Evolutionary conservation across 2,888 invertebrate species (phyloP), one percentile per base, ranked within the genome.

Genomic region (Meta bourneti): DNA sequence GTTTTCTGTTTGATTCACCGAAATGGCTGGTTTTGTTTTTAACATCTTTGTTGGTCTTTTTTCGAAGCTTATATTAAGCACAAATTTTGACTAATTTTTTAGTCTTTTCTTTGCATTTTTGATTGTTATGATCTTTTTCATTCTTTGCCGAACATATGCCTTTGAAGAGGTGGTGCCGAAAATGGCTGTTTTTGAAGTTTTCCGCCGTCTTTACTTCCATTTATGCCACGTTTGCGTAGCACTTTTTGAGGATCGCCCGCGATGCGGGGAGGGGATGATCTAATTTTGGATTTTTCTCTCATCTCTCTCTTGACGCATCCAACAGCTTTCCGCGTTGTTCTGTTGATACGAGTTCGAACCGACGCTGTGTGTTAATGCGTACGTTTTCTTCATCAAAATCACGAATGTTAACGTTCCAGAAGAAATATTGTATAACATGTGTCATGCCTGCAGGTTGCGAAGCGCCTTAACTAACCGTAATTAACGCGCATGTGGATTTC

Each of bases 281-380:
- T 91, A 91, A 82, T 77, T 91, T 91, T 91, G 82, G 89, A 77
- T n/a, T 86, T 34, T 34, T 69, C 54, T 69, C 86, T 20, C 78
- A 48, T 78, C 71, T 72, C 77, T 54, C 52, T 69, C 85, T 81
- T 86, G 79, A 78, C 80, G 84, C 83, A 77, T 79, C 83, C 20
- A 78, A n/a, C 61, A 11, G 70, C 85, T 61, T 74, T 69, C 51
- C 48, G 48, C 54, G 85, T 86, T 86, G 80, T 72, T 54, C 49
- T 87, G 74, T 70, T 71, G 71, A 69, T 52, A 54, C 54, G 71
- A 20, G 20, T 71, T 69, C 51, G 51, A 52, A 79, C 19, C 13
- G 48, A 19, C 61, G 61, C 5, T 61, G 61, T 61, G 16, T 11
- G 5, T 11, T 61, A 11, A 16, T 61, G 61, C 61, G 11, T 61